Evolutionary conservation across 2,113 vertebrate genomes (phyloP).

Genomic region (Climacteris rufus): DNA sequence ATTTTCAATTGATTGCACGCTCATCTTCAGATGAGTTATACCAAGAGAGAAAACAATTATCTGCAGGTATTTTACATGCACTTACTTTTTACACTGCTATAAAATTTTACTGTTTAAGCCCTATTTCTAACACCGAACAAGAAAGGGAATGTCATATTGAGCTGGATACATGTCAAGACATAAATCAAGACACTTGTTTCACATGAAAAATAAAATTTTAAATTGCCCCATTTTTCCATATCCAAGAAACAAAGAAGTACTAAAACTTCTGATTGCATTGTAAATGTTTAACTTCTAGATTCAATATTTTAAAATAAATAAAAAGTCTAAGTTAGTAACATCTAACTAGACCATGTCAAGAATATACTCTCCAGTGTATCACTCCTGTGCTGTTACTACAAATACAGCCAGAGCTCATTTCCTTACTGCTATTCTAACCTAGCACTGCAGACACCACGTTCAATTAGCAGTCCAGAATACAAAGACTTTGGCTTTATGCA

Average conservation of each 20-base stretch:
- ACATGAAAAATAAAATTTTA: not conserved
- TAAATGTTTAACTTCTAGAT: not conserved
- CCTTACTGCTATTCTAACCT: not conserved
- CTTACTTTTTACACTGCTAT: not conserved
- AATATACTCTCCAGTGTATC: not conserved
- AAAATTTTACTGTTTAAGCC: not conserved
- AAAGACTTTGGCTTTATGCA: not conserved
- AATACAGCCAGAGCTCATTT: not conserved
- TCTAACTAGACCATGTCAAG: not conserved
- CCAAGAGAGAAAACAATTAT: not conserved
- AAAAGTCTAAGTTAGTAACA: not conserved
- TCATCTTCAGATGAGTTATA: not conserved
- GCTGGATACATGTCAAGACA: not conserved
- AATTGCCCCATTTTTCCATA: not conserved
- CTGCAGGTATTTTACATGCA: not conserved
- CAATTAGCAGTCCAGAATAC: not conserved
- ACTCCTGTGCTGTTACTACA: not conserved
- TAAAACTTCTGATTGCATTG: not conserved
- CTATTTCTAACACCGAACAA: not conserved
- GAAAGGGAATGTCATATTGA: not conserved
- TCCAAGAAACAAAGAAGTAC: not conserved
- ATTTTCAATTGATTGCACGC: not conserved
- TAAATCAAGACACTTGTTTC: not conserved
- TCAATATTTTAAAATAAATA: not conserved
- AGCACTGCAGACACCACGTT: not conserved